These are phyloP conservation scores for Drosophila santomea DNA, from an alignment of 1,140 invertebrate species.

Conservation along the genomic window DNA sequence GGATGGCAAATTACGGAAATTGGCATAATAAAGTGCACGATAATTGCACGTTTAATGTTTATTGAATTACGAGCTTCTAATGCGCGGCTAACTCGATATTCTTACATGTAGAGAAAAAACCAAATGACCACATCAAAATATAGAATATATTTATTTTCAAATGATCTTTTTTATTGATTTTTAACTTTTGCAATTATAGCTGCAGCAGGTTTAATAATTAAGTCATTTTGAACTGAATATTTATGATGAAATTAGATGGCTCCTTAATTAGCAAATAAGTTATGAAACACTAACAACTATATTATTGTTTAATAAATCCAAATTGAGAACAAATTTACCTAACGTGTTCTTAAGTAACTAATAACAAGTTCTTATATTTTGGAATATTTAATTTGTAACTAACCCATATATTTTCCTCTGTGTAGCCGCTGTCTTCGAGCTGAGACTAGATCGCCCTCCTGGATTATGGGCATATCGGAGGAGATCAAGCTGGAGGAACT, in stretches of 20 bases:
- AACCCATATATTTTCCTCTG: not conserved
- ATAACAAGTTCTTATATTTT: too few relatives aligned
- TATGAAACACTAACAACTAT: too few relatives aligned
- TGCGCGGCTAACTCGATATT: conserved; percentile 62
- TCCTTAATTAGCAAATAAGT: too few relatives aligned
- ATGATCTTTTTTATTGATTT: too few relatives aligned
- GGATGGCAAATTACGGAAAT: conserved; percentile 76
- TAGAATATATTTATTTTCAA: not conserved
- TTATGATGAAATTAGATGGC: too few relatives aligned
- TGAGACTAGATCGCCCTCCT: conserved; percentile 27
- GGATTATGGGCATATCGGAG: conserved; percentile 87
- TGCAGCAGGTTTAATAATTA: too few relatives aligned
- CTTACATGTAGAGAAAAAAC: not conserved
- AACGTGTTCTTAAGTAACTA: too few relatives aligned
- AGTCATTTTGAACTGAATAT: too few relatives aligned
- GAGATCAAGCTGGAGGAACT: conserved; percentile 86
- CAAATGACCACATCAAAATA: not conserved
- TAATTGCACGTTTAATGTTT: conserved; percentile 82
- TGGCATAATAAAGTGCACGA: conserved; percentile 82
- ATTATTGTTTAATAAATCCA: too few relatives aligned
- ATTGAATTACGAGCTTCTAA: conserved; percentile 83
- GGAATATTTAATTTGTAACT: not conserved
- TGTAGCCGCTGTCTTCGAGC: conserved; percentile 15
- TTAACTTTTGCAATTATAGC: too few relatives aligned
- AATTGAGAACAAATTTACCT: too few relatives aligned